Conservation (phyloP, 2,113 vertebrate genomes). For the Mus spicilegus region DNA sequence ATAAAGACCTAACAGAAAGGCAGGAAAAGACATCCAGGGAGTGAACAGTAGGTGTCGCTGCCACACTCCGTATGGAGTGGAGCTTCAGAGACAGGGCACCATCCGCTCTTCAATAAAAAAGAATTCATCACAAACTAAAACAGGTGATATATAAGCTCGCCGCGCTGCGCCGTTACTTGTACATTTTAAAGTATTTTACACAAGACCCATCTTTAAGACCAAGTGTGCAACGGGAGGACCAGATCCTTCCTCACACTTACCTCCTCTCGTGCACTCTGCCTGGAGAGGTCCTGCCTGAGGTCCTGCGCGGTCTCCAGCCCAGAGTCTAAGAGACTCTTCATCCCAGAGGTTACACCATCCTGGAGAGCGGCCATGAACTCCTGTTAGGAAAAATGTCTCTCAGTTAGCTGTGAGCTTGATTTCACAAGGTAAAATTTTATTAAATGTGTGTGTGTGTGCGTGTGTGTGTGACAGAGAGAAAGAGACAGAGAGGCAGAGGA, state of each 20-base stretch:
- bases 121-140: not conserved
- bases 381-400: conserved; percentile 80
- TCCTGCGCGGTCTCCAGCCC: conserved; percentile 84
- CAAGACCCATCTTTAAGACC: not conserved
- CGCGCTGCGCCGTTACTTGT: not conserved
- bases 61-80: not conserved
- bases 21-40: not conserved
- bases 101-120: not conserved
- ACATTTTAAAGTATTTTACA: not conserved
- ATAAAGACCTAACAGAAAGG: not conserved
- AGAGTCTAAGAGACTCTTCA: conserved; percentile 87
- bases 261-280: conserved; percentile 85
- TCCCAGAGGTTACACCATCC: conserved; percentile 88
- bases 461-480: too few relatives aligned
- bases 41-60: not conserved
- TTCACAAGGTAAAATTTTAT: not conserved
- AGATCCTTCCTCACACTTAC: conserved; percentile 81
- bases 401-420: not conserved
- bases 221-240: accelerated
- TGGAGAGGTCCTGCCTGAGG: conserved; percentile 86
- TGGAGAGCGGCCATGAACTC: conserved; percentile 82
- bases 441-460: not conserved
- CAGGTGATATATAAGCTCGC: not conserved
- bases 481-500: too few relatives aligned
- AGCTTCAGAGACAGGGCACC: not conserved